Evolutionary conservation across 2,888 invertebrate genomes (phyloP).

Genomic region (Pachycephus smyrnensis): DNA sequence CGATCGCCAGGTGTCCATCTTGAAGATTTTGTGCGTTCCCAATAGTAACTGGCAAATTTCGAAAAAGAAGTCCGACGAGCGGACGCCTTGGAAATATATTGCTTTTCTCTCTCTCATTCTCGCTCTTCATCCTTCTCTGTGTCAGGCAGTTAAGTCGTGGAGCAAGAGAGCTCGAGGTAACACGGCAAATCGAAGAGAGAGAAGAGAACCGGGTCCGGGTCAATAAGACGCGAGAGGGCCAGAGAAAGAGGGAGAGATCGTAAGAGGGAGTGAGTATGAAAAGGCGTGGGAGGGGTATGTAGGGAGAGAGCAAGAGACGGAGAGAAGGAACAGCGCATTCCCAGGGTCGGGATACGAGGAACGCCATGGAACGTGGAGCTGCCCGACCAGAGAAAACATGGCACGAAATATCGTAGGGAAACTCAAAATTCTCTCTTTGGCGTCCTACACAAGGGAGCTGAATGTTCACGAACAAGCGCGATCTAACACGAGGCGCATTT

Average conservation of each 20-base stretch:
- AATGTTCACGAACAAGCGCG: neutral
- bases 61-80: slow-evolving; percentile 2
- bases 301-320: slow-evolving; percentile 37
- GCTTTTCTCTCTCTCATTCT: slow-evolving; percentile 31
- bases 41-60: neutral
- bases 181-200: slow-evolving; percentile 50
- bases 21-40: slow-evolving; percentile 18
- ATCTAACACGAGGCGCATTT: neutral
- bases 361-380: neutral
- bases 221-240: slow-evolving; percentile 61
- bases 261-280: neutral
- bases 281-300: slow-evolving; percentile 1
- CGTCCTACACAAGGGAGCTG: neutral
- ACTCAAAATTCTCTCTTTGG: neutral
- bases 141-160: slow-evolving; percentile 26
- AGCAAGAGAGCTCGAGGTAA: slow-evolving; percentile 44
- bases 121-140: slow-evolving; percentile 31
- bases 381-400: neutral
- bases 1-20: slow-evolving; percentile 2
- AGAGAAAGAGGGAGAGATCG: neutral
- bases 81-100: slow-evolving; percentile 28
- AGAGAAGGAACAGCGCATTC: slow-evolving; percentile 60
- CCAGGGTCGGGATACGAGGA: slow-evolving; percentile 53
- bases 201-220: slow-evolving; percentile 66
- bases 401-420: neutral